Base-by-base conservation (phyloP, 2,888 invertebrate genomes). In the Rhingia campestris region DNA sequence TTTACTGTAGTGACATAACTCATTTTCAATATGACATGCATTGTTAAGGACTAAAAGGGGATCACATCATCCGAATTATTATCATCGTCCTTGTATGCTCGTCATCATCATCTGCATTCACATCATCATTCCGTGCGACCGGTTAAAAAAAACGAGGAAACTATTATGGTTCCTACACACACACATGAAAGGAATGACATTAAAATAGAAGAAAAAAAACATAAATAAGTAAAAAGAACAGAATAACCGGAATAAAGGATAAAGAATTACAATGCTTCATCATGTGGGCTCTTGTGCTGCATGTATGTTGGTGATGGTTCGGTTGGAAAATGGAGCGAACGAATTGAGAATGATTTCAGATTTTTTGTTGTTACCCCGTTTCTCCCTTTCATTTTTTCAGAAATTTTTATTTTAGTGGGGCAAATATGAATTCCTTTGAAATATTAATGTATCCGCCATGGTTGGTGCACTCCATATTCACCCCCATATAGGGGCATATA, bases 311-410 rank as follows among this genome's bases (percentile, higher is more conserved):
- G 43, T 67, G 80, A 67, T 66, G 81, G 77, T 61, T 77, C 67
- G 79, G 84, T 84, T 84, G 84, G 80, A 84, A 84, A 84, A 80
- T 84, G 80, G 84, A 80, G 84, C 84, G 80, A 84, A 84, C 80
- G 64, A 84, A 84, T 80, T 74, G 84, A 70, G 84, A 70, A 75
- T 82, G 73, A 73, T 69, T 79, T 82, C 79, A 79, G 82, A 67
- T 61, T 81, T 75, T 76, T 22, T 22, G 22, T 22, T 22, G 22
- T 22, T 39, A 22, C 39, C 33, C 39, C 41, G 49, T 58, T 70
- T 72, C 76, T 77, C 66, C 49, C 35, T 45, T 41, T 45, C n/a
- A 12, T 45, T 56, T 54, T 66, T 49, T 3, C 33, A 3, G 10
- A 22, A 12, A 54, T 67, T 45, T 69, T 66, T 66, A 74, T 69